A percentile compares a stretch with the other conserved stretches of the same genome.
phyloP scores from a whole-genome alignment of 1,140 invertebrate species.

The Lethrus apterus region DNA sequence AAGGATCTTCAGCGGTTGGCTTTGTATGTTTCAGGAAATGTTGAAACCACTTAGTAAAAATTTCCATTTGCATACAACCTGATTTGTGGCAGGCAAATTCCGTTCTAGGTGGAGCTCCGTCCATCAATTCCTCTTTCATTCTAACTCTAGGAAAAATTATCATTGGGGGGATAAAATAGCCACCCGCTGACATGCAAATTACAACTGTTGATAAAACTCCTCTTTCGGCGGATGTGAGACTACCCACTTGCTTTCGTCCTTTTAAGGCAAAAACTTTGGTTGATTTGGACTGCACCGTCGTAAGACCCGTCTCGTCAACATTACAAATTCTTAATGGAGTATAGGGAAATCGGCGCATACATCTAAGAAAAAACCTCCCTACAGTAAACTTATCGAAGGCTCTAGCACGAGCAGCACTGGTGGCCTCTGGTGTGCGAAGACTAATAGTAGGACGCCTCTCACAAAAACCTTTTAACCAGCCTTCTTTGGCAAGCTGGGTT shows the following conservation, averaged over 20 bases:
- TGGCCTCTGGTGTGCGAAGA: neutral
- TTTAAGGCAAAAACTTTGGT: constrained; percentile 11
- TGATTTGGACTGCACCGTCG: constrained; percentile 11
- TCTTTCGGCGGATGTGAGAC: constrained; percentile 31
- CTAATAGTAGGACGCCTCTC: neutral
- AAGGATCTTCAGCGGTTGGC: constrained; percentile 16
- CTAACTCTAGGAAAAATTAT: constrained; percentile 27
- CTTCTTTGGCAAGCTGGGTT: neutral
- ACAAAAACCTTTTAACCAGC: neutral
- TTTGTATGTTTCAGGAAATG: constrained; percentile 27
- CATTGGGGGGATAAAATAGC: constrained; percentile 29
- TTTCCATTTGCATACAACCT: constrained; percentile 22
- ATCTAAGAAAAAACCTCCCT: constrained; percentile 20
- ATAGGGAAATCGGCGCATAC: constrained; percentile 15
- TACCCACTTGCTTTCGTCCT: constrained; percentile 33
- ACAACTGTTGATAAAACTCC: constrained; percentile 33
- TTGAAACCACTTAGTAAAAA: constrained; percentile 31
- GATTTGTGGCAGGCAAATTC: constrained; percentile 30
- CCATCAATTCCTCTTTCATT: constrained; percentile 25
- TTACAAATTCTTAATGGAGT: constrained; percentile 35
- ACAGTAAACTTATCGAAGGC: constrained; percentile 20
- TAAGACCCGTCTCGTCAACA: constrained; percentile 21
- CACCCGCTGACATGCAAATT: constrained; percentile 31
- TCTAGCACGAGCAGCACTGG: no score
- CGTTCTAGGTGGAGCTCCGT: constrained; percentile 29